A percentile compares a stretch with the other conserved stretches of the same genome.
Evolutionary conservation across 2,797 vertebrate genomes (phyloP).

Genomic region (Mormyrus hasselquistii): DNA sequence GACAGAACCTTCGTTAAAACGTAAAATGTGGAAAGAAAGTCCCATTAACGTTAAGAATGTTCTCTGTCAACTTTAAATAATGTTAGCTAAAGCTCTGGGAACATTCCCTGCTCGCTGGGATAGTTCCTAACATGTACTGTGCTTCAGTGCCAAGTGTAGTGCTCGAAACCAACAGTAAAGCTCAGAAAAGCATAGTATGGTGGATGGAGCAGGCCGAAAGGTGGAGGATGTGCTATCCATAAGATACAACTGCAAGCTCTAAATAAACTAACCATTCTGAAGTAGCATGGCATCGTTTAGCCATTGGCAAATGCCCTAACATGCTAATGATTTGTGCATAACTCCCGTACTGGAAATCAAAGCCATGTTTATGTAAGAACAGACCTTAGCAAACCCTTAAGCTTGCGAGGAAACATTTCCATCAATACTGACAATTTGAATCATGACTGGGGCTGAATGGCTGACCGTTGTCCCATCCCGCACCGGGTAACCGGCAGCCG

Average conservation of each 20-base stretch:
- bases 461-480: background rate
- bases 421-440: background rate
- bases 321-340: background rate
- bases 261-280: background rate
- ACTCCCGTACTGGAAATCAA: background rate
- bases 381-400: background rate
- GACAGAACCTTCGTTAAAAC: background rate
- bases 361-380: slow-evolving; percentile 14
- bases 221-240: background rate
- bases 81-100: background rate
- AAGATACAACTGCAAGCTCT: background rate
- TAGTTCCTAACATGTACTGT: background rate
- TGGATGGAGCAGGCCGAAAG: background rate
- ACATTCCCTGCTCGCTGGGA: background rate
- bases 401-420: background rate
- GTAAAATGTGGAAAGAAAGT: background rate
- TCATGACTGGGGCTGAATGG: background rate
- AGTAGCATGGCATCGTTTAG: background rate
- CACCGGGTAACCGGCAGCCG: background rate
- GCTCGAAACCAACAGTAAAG: background rate
- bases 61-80: background rate
- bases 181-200: background rate
- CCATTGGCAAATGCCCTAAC: background rate
- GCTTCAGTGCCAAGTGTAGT: background rate
- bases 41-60: background rate